phyloP scores from a whole-genome alignment of 2,797 vertebrate genomes.

The Lemur catta region DNA sequence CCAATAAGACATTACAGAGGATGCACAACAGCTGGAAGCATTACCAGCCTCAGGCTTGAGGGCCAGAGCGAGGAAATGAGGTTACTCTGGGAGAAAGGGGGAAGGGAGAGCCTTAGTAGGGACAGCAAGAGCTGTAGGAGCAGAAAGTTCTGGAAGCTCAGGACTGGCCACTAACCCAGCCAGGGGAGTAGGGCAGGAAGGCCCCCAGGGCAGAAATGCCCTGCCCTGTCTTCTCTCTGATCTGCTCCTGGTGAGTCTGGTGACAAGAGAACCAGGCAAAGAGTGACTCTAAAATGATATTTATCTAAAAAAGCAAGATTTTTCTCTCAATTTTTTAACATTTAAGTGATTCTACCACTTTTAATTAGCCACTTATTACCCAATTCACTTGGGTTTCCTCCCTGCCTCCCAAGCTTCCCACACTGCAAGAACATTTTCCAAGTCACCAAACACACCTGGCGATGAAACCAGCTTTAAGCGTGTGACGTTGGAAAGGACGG shows the following conservation, averaged over 20 bases:
- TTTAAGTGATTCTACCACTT: not conserved
- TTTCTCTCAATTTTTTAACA: not conserved
- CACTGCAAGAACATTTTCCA: not conserved
- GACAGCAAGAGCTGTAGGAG: not conserved
- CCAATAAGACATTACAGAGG: not conserved
- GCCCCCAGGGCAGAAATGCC: not conserved
- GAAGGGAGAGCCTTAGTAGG: not conserved
- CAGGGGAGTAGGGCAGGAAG: rapidly evolving
- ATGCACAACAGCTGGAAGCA: rapidly evolving
- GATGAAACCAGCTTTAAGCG: not conserved
- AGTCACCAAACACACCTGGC: not conserved
- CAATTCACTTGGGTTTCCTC: not conserved
- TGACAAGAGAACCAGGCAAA: not conserved
- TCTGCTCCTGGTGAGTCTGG: not conserved
- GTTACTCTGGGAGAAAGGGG: not conserved
- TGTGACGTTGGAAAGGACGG: not conserved
- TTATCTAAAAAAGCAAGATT: not conserved
- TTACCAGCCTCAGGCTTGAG: rapidly evolving
- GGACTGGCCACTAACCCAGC: not conserved
- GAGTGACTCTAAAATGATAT: not conserved
- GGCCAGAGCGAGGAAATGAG: not conserved
- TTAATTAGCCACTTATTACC: not conserved
- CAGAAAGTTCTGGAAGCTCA: not conserved
- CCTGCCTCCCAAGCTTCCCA: not conserved
- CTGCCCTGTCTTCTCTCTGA: not conserved